phyloP scores from a whole-genome alignment of 2,113 vertebrate species.

The Takifugu bimaculatus region DNA sequence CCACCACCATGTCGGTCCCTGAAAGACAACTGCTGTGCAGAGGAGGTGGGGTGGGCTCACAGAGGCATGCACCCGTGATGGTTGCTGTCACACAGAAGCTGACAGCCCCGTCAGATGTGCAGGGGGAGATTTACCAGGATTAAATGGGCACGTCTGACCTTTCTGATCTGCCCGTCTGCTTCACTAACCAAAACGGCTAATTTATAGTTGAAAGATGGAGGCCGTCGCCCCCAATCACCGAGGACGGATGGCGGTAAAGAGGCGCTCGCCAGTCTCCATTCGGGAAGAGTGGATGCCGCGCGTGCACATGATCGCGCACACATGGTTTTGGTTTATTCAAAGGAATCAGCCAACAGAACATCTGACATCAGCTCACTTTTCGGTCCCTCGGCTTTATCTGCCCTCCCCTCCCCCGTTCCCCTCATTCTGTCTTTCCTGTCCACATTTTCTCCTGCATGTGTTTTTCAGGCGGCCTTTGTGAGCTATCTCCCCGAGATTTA shows the following conservation, averaged over 20 bases:
- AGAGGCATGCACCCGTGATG: constrained; percentile 65
- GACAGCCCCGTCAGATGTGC: constrained; percentile 66
- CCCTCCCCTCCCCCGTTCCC: neutral
- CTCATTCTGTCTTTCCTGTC: constrained; percentile 9
- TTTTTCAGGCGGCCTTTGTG: constrained; percentile 65
- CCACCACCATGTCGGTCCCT: constrained; percentile 9
- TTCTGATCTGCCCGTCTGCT: constrained; percentile 66
- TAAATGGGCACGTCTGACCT: constrained; percentile 74
- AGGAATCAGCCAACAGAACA: constrained; percentile 33
- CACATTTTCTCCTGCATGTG: constrained; percentile 59
- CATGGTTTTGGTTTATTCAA: constrained; percentile 59
- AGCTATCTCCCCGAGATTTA: constrained; percentile 70
- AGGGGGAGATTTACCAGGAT: constrained; percentile 68
- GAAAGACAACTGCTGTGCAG: constrained; percentile 14
- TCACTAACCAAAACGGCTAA: constrained; percentile 70
- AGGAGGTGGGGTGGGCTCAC: constrained; percentile 2
- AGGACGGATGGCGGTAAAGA: constrained; percentile 34
- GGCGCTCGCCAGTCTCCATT: constrained; percentile 21
- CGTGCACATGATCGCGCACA: constrained; percentile 24
- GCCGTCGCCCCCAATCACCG: constrained; percentile 44
- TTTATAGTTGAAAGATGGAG: constrained; percentile 67
- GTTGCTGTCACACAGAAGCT: constrained; percentile 66
- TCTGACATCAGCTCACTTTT: constrained; percentile 49
- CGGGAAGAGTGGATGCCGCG: neutral
- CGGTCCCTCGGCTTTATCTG: neutral